Evolutionary conservation across 2,797 vertebrate species (phyloP).

Genomic region (Anguilla pacifica): DNA sequence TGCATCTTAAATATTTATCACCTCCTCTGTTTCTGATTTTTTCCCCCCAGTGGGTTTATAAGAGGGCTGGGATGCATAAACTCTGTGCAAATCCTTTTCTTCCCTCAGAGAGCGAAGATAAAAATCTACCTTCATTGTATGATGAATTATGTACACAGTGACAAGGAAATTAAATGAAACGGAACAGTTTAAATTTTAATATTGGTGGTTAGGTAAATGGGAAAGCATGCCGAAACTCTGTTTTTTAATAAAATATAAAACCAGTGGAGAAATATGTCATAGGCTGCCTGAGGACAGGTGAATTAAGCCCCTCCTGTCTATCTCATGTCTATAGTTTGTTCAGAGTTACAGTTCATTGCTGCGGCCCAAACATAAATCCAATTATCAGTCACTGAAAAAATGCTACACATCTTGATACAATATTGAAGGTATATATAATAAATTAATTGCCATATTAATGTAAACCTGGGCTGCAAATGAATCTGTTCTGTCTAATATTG

Average conservation of each 20-base stretch:
- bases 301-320: background rate
- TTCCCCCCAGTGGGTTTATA: slow-evolving; percentile 45
- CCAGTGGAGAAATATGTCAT: slow-evolving; percentile 50
- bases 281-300: slow-evolving; percentile 54
- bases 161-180: slow-evolving; percentile 67
- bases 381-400: slow-evolving; percentile 5
- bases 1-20: slow-evolving; percentile 75
- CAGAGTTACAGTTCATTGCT: background rate
- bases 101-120: slow-evolving; percentile 68
- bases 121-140: slow-evolving; percentile 66
- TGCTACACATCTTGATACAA: background rate
- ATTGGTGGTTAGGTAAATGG: slow-evolving; percentile 61
- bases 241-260: slow-evolving; percentile 47
- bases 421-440: background rate
- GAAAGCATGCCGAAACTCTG: slow-evolving; percentile 43
- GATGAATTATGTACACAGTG: slow-evolving; percentile 74
- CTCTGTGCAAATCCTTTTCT: slow-evolving; percentile 57
- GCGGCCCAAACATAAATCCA: background rate
- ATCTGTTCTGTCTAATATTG: background rate
- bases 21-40: slow-evolving; percentile 64
- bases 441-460: background rate
- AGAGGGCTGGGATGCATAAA: slow-evolving; percentile 53
- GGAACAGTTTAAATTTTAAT: slow-evolving; percentile 68
- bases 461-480: background rate
- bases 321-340: background rate